Evolutionary conservation across 2,888 invertebrate genomes (phyloP).

Genomic region (Andrena trimmerana): DNA sequence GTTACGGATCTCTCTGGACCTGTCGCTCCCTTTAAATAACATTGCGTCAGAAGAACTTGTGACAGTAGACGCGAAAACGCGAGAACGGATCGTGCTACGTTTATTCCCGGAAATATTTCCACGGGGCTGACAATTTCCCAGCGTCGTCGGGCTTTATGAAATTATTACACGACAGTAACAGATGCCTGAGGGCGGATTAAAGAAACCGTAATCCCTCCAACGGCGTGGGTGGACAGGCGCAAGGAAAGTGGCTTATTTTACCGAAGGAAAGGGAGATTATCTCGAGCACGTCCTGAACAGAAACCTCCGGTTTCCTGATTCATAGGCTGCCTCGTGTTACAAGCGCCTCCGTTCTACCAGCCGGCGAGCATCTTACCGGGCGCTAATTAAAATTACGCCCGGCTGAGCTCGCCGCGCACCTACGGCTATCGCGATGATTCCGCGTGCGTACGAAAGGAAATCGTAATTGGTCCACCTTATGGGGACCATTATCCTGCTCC

Average conservation of each 20-base stretch:
- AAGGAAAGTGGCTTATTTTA: conserved; percentile 55
- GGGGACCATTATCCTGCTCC: conserved; percentile 33
- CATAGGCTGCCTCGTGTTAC: conserved; percentile 61
- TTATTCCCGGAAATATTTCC: neutral
- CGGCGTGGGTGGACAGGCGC: conserved; percentile 49
- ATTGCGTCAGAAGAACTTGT: neutral
- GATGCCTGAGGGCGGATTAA: conserved; percentile 43
- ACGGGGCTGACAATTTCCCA: conserved; percentile 11
- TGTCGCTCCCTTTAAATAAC: neutral
- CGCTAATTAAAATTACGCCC: conserved; percentile 64
- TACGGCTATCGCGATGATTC: conserved; percentile 37
- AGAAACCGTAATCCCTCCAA: conserved; percentile 43
- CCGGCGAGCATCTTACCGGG: conserved; percentile 30
- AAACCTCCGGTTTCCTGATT: conserved; percentile 64
- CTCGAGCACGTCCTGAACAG: conserved; percentile 44
- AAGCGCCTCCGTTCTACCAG: conserved; percentile 12
- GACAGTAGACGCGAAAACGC: neutral
- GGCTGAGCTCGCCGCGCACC: conserved; percentile 37
- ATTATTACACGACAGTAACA: conserved; percentile 43
- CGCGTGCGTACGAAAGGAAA: conserved; percentile 39
- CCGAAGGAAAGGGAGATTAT: conserved; percentile 49
- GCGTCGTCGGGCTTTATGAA: conserved; percentile 7
- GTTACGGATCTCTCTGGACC: too few relatives aligned
- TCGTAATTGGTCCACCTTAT: conserved; percentile 50
- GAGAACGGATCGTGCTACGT: conserved; percentile 1